A percentile compares a stretch with the other conserved stretches of the same genome.
Evolutionary conservation across 1,140 invertebrate species (phyloP).

Genomic region (Glomeris maerens): DNA sequence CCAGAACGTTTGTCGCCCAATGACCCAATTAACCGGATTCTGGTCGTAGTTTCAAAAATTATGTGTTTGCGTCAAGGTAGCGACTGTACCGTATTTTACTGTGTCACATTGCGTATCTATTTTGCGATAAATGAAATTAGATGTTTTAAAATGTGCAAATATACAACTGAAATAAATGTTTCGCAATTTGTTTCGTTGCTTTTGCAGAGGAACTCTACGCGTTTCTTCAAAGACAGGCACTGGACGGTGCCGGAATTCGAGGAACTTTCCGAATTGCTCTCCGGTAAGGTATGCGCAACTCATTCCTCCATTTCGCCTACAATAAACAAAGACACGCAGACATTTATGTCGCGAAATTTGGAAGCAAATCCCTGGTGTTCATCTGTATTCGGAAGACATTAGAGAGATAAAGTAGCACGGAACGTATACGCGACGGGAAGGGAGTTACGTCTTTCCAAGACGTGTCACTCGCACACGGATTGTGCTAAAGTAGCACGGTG

Average conservation of each 20-base stretch:
- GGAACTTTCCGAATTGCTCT: slow-evolving; percentile 44
- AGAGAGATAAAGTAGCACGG: no score
- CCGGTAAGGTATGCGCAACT: slow-evolving; percentile 25
- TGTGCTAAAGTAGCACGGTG: no score
- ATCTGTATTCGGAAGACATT: slow-evolving; percentile 11
- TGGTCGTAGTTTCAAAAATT: no score
- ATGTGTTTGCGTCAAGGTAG: no score
- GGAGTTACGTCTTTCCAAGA: slow-evolving; percentile 15
- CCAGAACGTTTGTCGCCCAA: no score
- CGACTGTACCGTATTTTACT: no score
- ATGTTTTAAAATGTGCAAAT: no score
- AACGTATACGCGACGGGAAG: slow-evolving; percentile 9
- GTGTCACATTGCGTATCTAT: no score
- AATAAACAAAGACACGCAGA: background rate
- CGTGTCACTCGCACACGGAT: no score
- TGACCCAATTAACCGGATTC: no score
- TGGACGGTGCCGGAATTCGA: slow-evolving; percentile 92
- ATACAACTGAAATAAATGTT: background rate
- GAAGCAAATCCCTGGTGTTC: background rate
- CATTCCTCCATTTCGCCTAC: background rate
- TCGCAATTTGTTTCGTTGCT: background rate
- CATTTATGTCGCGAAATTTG: background rate
- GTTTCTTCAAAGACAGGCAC: slow-evolving; percentile 92
- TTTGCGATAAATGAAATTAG: no score
- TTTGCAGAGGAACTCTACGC: slow-evolving; percentile 34